phyloP scores from a whole-genome alignment of 2,888 invertebrate species.

The Sialis fuliginosa region DNA sequence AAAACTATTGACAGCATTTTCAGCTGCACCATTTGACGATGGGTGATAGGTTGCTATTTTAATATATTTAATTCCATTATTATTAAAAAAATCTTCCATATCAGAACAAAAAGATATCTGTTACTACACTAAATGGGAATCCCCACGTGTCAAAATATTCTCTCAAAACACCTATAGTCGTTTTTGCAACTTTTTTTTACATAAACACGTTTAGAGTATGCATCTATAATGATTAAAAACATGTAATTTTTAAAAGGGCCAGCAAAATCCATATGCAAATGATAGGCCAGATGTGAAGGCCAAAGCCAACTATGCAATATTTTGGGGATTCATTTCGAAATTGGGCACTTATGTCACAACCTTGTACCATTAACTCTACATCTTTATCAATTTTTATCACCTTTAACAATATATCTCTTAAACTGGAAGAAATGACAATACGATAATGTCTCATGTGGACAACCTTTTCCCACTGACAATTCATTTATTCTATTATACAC shows the following conservation, averaged over 20 bases:
- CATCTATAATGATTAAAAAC: neutral
- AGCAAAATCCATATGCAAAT: neutral
- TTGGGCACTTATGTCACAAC: too few relatives aligned
- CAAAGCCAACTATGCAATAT: too few relatives aligned
- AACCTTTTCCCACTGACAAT: too few relatives aligned
- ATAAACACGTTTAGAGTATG: neutral
- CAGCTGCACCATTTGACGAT: neutral
- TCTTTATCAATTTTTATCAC: too few relatives aligned
- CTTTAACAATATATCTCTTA: too few relatives aligned
- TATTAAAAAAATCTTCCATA: constrained; percentile 1
- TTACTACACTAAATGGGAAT: neutral
- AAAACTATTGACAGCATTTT: neutral
- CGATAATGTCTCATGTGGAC: too few relatives aligned
- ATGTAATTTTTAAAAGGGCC: neutral
- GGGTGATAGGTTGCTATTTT: neutral
- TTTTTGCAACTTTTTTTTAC: neutral
- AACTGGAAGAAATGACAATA: too few relatives aligned
- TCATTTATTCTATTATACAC: too few relatives aligned
- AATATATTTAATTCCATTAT: constrained; percentile 1
- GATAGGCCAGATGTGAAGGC: too few relatives aligned
- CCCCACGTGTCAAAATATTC: neutral
- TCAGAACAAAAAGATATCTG: neutral
- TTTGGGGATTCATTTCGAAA: too few relatives aligned
- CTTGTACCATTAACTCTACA: too few relatives aligned
- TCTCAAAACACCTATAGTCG: neutral